A percentile compares a stretch with the other conserved stretches of the same genome.
These are phyloP conservation scores for Noctilio leporinus DNA, from an alignment of 2,113 vertebrate genomes.

Conservation along the genomic window DNA sequence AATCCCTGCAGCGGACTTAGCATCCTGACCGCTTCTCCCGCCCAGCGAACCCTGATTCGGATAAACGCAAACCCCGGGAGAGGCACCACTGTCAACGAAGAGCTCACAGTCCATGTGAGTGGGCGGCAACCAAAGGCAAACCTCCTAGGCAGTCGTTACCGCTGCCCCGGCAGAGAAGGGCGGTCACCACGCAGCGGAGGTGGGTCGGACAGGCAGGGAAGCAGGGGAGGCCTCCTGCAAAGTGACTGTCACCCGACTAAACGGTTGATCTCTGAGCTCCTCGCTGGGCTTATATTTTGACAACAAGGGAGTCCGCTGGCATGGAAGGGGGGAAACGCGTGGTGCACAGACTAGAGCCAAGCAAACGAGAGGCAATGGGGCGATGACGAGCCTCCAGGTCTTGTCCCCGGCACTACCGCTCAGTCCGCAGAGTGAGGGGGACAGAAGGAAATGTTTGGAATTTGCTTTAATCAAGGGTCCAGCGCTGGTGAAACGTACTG, in stretches of 20 bases:
- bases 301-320: background rate
- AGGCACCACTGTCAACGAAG: conserved; percentile 64
- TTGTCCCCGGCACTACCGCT: background rate
- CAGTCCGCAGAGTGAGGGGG: background rate
- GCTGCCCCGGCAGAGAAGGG: background rate
- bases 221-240: background rate
- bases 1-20: conserved; percentile 20
- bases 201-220: background rate
- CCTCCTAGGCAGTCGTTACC: background rate
- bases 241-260: background rate
- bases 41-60: conserved; percentile 58
- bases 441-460: background rate
- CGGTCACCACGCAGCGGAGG: background rate
- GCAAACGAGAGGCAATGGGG: background rate
- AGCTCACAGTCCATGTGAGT: conserved; percentile 64
- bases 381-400: background rate
- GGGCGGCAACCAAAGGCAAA: conserved; percentile 48
- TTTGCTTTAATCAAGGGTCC: background rate
- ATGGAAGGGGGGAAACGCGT: background rate
- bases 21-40: background rate
- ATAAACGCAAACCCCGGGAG: conserved; percentile 63
- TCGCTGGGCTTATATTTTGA: background rate
- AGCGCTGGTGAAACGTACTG: background rate
- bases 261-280: background rate
- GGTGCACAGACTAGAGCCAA: background rate